These are phyloP conservation scores for Leucopternis melanops DNA, from an alignment of 2,113 vertebrate genomes.

Conservation along the genomic window DNA sequence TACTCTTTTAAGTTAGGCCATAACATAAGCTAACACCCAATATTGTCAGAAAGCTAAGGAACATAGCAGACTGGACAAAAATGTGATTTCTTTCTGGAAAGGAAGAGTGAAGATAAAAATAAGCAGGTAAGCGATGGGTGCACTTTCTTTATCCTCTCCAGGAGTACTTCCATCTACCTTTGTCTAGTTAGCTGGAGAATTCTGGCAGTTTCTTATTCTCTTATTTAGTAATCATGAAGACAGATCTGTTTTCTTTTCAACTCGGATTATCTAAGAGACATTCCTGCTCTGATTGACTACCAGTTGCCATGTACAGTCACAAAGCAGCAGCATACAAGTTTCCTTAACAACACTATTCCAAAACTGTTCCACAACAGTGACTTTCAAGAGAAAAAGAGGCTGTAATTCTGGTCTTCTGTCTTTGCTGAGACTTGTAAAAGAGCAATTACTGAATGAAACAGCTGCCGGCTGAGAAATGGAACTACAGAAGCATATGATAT, in stretches of 20 bases:
- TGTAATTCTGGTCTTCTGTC: neutral
- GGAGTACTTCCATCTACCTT: neutral
- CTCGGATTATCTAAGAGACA: neutral
- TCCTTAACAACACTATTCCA: neutral
- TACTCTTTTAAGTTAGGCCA: neutral
- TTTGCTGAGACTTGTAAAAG: conserved; percentile 8
- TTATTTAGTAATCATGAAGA: neutral
- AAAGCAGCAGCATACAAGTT: neutral
- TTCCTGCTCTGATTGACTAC: neutral
- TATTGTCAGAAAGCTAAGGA: neutral
- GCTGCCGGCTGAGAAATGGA: neutral
- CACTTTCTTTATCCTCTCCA: neutral
- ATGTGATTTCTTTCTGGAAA: neutral
- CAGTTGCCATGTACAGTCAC: neutral
- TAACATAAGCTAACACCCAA: neutral
- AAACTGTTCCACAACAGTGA: neutral
- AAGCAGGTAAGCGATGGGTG: neutral
- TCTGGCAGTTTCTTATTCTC: neutral
- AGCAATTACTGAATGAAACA: neutral
- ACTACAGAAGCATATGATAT: neutral
- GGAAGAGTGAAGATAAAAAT: neutral
- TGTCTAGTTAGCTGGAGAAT: neutral
- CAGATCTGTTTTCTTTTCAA: neutral
- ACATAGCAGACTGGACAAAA: neutral
- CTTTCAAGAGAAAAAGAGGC: neutral